Conservation (phyloP, 2,888 invertebrate species). For the Drosophila tanythrix region DNA sequence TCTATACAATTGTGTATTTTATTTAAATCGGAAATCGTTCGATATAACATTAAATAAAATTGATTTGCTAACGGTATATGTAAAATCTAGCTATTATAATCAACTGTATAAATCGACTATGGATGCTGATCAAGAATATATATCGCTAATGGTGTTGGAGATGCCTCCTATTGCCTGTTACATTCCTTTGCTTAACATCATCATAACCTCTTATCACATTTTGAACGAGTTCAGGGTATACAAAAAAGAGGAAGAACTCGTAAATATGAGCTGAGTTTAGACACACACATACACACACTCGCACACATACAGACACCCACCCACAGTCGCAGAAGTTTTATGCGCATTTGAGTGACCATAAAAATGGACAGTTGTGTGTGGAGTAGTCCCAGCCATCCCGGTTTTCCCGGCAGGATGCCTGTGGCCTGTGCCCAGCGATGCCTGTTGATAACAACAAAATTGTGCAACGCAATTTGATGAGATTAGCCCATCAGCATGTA, state of each 20-base stretch:
- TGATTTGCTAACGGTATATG: background rate
- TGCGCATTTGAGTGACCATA: constrained; percentile 76
- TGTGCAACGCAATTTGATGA: constrained; percentile 69
- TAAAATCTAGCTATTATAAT: background rate
- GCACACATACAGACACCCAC: constrained; percentile 22
- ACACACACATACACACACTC: background rate
- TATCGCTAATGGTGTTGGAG: background rate
- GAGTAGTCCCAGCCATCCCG: constrained; percentile 26
- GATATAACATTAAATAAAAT: background rate
- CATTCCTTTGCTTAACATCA: background rate
- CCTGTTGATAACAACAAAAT: constrained; percentile 69
- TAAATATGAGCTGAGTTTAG: constrained; percentile 65
- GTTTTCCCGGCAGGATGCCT: constrained; percentile 29
- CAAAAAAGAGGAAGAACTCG: constrained; percentile 46
- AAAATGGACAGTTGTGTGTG: constrained; percentile 50
- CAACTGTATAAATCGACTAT: background rate
- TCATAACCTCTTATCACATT: background rate
- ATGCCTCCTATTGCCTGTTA: background rate
- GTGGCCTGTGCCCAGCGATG: constrained; percentile 51
- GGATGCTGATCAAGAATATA: background rate
- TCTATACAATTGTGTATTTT: background rate
- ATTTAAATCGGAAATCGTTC: background rate
- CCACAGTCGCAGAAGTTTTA: constrained; percentile 55
- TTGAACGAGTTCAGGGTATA: background rate
- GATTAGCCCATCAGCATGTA: constrained; percentile 50